phyloP scores from a whole-genome alignment of 2,113 vertebrate genomes.

The Alexandromys fortis region DNA sequence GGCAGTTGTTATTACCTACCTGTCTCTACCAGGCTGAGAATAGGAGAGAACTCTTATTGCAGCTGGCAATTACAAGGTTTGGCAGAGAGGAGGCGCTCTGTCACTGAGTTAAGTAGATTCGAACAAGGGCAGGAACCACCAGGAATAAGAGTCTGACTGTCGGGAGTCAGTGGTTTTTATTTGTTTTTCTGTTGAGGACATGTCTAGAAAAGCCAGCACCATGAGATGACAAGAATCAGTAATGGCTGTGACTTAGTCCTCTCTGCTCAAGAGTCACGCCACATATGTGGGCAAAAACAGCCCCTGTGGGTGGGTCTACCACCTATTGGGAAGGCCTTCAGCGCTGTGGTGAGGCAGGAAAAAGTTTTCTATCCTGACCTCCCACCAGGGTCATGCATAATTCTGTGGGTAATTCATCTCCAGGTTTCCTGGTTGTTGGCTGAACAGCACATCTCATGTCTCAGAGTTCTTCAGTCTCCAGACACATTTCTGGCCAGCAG shows the following conservation, averaged over 20 bases:
- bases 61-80: not conserved
- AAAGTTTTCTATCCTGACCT: not conserved
- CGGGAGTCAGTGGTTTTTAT: not conserved
- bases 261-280: not conserved
- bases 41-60: not conserved
- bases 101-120: not conserved
- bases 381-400: too few species aligned
- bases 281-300: not conserved
- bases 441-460: not conserved
- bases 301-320: not conserved
- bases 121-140: not conserved
- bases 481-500: too few species aligned
- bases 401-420: not conserved
- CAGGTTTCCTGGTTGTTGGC: not conserved
- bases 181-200: not conserved
- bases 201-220: not conserved
- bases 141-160: not conserved
- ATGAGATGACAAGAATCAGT: not conserved
- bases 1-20: not conserved
- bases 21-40: not conserved
- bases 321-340: not conserved
- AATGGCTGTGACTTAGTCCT: not conserved
- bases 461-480: not conserved
- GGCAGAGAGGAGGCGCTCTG: not conserved
- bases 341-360: not conserved